Evolutionary conservation across 2,113 vertebrate genomes (phyloP), one percentile per base, ranked within the genome.

Genomic region (Brachypodius melanocephalos): DNA sequence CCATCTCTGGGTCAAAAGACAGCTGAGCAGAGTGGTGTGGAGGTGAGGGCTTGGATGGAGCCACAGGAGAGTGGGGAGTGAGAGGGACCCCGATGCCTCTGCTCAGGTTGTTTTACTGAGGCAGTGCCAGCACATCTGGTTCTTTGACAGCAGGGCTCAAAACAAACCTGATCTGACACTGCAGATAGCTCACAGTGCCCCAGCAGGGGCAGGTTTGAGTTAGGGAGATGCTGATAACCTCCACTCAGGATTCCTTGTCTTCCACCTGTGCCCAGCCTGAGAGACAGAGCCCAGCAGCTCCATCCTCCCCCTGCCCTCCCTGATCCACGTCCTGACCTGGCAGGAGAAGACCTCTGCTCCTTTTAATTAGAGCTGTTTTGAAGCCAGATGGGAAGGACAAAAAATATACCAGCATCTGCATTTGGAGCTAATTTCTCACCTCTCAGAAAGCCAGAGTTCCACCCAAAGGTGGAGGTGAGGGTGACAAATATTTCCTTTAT

Each of bases 1-100:
- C 87, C 65, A 73, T 65, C 91, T 91, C 57, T 85, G 91, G 86
- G 95, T 78, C 80, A 95, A 67, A 78, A 82, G 89, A 24, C 59
- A 46, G 83, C 28, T 67, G 31, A 67, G 80, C 81, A 63, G 57
- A 29, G 48, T 0, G 28, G 6, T 22, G 52, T 5, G 1, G 14
- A n/a, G 84, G 76, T 8, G 2, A 71, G 16, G 3, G 69, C 67
- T 40, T 1, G 0, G 67, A 10, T 0, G 55, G 49, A 61, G 71
- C 52, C 67, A 2, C 81, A 9, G 90, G 55, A 20, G 51, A 46
- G 76, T 3, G 8, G 9, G 5, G 5, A 8, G 20, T 0, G 52
- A 25, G 48, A 18, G 72, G 67, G 6, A 15, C 38, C 1, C 71
- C 2, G 15, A 18, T 40, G 83, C 46, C 85, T 71, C 79, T 10